These are phyloP conservation scores for Dendrocincla tyrannina DNA, from an alignment of 2,797 vertebrate species.

Conservation along the genomic window DNA sequence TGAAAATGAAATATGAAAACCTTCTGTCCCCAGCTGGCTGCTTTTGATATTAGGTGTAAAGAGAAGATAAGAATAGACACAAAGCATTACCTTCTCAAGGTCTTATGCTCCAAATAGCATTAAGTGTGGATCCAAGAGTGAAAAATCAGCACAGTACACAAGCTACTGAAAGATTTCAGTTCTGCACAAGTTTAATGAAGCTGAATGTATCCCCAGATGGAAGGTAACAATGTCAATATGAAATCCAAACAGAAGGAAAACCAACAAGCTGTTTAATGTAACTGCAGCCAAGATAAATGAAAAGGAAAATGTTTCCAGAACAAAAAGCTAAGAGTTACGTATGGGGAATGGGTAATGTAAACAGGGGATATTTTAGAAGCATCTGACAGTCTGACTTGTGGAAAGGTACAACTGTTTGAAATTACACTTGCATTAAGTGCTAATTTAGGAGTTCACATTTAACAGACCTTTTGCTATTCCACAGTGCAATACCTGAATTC, in stretches of 20 bases:
- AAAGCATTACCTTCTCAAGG: constrained; percentile 32
- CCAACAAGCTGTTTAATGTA: constrained; percentile 9
- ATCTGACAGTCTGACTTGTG: neutral
- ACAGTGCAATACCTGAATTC: neutral
- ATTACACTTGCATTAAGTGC: neutral
- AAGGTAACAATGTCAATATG: constrained; percentile 37
- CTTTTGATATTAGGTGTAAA: constrained; percentile 29
- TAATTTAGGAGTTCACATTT: neutral
- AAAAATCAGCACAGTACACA: constrained; percentile 42
- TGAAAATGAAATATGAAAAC: constrained; percentile 13
- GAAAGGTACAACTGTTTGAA: neutral
- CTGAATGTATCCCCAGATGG: constrained; percentile 27
- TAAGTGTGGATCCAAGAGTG: constrained; percentile 34
- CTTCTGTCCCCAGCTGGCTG: constrained; percentile 6
- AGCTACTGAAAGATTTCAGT: constrained; percentile 23
- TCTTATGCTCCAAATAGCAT: constrained; percentile 59
- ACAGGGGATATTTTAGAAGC: neutral
- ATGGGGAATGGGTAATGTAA: neutral
- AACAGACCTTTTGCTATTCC: neutral
- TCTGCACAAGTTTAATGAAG: constrained; percentile 34
- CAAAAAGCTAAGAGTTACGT: neutral
- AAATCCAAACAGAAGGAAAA: constrained; percentile 38
- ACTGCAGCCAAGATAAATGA: constrained; percentile 7
- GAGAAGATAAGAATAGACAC: constrained; percentile 4
- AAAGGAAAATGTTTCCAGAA: neutral